Base-by-base conservation (phyloP, 1,140 invertebrate species). In the Drosophila triauraria region DNA sequence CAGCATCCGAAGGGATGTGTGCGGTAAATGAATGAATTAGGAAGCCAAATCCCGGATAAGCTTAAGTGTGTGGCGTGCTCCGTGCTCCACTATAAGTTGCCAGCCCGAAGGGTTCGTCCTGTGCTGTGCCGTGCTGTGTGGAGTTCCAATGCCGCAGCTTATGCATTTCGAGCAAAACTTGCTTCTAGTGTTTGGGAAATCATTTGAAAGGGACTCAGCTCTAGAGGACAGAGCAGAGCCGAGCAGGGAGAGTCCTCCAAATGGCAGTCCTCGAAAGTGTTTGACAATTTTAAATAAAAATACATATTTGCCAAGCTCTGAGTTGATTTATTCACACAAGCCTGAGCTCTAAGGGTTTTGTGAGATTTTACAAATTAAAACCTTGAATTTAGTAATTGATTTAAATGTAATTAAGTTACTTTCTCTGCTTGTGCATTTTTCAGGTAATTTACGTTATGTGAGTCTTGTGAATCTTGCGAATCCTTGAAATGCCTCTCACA, bases 11-110 rank as follows among this genome's bases (percentile, higher is more conserved):
- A 75, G 72, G 75, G 75, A 67, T 77, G 68, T 77, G 56, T 78
- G 56, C 58, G 72, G 74, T 78, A 78, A 76, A 78, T 77, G 75
- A 77, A 56, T 77, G 75, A 77, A 77, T 77, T 78, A 78, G 64
- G 63, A 59, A 50, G 75, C 63, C 64, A 77, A 77, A 69, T 77
- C 75, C 64, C 64, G 75, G 75, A 78, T 74, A 72, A 74, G 70
- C 70, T 72, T 72, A 74, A 74, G 70, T 74, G 70, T 74, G 70
- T 60, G 77, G 65, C 80, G 13, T 72, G 70, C 70, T 59, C 35
- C 35, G 35, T 38, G 35, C 35, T 42, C 40, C 20, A 4, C n/a
- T 13, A 15, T 30, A 15, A 15, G 13, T 44, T 32, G 2, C n/a
- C 3, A 32, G 42, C 48, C 12, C 9, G n/a, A 17, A 4, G 17